Base-by-base conservation (phyloP, 2,797 vertebrate genomes). In the Brachyalestes nurse region DNA sequence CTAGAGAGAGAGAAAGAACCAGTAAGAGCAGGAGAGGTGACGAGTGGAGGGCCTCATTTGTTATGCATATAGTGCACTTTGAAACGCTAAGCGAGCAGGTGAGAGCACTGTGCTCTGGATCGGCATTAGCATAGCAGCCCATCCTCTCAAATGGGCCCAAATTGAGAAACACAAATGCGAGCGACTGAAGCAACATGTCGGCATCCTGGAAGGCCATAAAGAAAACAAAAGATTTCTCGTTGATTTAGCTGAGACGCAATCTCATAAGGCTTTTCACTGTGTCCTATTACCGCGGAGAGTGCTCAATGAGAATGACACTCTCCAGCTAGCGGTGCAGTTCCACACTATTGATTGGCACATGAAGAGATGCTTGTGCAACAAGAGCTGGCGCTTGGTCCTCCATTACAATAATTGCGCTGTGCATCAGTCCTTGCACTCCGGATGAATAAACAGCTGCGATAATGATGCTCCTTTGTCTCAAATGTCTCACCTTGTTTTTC, bases 351-450 rank as follows among this genome's bases (percentile, higher is more conserved):
- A 95, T 94, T 93, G 91, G 90, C 79, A 86, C 87, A 86, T 91
- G 88, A 93, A 93, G 92, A 92, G 93, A 92, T 92, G 90, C 92
- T 93, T 92, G 90, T 91, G 92, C 90, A 90, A 92, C 88, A 90
- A 92, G 93, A 89, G 91, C 85, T 89, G 87, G 89, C 88, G 92
- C 91, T 90, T 90, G 86, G 88, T 90, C 92, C 91, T 91, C 93
- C 92, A 92, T 93, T 93, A 92, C 84, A 83, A 90, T 93, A 93
- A 94, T 93, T 93, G 91, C 82, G 86, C 91, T 87, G 90, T 89
- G 86, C 89, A 90, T 90, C 90, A 61, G 88, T 88, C 79, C 82
- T 83, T 86, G 86, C 86, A 83, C 53, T 17, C 23, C 79, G 88
- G 90, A 91, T 92, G 90, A 91, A 93, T 90, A 87, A 90, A 92